A percentile compares a stretch with the other conserved stretches of the same genome.
phyloP scores from a whole-genome alignment of 2,888 invertebrate species.

The Chrysolina oricalcia region DNA sequence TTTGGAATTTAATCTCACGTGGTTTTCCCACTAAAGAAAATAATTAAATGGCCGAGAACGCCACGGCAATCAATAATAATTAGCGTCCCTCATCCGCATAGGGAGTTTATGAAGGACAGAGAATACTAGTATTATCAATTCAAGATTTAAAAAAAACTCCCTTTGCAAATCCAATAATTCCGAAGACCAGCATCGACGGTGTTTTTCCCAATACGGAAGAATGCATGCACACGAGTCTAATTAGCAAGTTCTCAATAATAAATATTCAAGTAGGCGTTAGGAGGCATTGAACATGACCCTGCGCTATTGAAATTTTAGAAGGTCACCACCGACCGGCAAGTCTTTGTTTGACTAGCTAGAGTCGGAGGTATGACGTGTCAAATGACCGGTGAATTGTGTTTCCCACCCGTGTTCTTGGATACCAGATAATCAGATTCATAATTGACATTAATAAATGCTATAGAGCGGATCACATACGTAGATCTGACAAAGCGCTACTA shows the following conservation, averaged over 20 bases:
- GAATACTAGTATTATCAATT: not conserved
- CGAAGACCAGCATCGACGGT: not conserved
- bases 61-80: too few species aligned
- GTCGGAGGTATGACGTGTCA: conserved; percentile 36
- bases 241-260: conserved; percentile 26
- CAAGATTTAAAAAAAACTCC: not conserved
- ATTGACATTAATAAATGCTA: conserved; percentile 41
- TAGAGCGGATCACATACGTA: not conserved
- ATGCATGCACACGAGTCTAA: conserved; percentile 18
- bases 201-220: conserved; percentile 12
- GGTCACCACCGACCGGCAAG: conserved; percentile 53
- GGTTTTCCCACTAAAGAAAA: too few species aligned
- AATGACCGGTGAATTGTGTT: conserved; percentile 41
- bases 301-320: conserved; percentile 65
- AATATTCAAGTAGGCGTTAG: conserved; percentile 40
- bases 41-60: too few species aligned
- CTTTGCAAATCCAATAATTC: not conserved
- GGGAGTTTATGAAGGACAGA: too few species aligned
- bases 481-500: not conserved
- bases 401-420: conserved; percentile 47
- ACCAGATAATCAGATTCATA: conserved; percentile 41
- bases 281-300: conserved; percentile 66
- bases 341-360: conserved; percentile 54
- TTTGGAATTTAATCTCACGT: too few species aligned
- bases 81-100: too few species aligned